Conservation (phyloP, 2,113 vertebrate species). For the Psammodynastes pulverulentus region DNA sequence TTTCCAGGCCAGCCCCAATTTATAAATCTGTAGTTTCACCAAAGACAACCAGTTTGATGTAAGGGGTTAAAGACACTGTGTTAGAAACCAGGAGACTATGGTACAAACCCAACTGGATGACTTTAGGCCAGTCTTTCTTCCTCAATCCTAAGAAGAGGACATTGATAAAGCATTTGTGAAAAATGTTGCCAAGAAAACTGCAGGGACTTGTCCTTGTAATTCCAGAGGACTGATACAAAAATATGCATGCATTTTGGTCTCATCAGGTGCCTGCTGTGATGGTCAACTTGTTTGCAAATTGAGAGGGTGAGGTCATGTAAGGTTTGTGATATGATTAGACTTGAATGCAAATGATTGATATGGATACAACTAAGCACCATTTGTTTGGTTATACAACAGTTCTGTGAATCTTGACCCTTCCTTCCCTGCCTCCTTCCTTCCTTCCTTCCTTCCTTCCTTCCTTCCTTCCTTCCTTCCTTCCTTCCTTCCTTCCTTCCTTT, state of each 20-base stretch:
- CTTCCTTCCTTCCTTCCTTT: too few species aligned
- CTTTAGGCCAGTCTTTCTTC: neutral
- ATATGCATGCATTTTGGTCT: neutral
- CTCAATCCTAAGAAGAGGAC: neutral
- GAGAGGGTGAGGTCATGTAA: neutral
- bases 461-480: neutral
- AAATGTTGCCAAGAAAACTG: neutral
- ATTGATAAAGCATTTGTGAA: neutral
- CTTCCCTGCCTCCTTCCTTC: too few species aligned
- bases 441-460: too few species aligned
- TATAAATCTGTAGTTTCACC: neutral
- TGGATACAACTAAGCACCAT: neutral
- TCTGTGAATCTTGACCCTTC: neutral
- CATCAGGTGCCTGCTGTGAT: neutral
- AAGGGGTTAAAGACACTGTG: neutral
- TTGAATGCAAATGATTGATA: neutral
- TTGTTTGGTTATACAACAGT: conserved; percentile 3
- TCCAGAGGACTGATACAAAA: neutral
- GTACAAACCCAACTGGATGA: neutral
- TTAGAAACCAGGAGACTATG: neutral
- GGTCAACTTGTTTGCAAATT: neutral
- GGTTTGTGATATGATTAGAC: neutral
- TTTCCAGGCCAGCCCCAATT: too few species aligned
- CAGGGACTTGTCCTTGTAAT: neutral
- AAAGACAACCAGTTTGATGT: neutral